Evolutionary conservation across 2,797 vertebrate species (phyloP).

Genomic region (Spinus olivaceus): DNA sequence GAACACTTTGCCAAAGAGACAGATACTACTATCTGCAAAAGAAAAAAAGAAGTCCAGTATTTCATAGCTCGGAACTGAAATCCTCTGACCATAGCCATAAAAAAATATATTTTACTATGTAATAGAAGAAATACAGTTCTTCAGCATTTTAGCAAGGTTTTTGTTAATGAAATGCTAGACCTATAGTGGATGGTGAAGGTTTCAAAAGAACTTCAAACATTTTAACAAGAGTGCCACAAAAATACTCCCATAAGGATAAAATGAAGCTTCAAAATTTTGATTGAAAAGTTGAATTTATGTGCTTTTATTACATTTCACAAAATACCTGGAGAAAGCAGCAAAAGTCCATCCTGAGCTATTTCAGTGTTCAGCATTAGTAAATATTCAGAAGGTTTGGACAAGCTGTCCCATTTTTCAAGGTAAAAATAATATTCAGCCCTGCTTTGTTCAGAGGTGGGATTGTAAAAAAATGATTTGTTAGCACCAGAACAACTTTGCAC

Average conservation of each 20-base stretch:
- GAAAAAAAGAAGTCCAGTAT: background rate
- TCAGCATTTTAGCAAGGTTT: background rate
- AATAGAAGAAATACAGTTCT: background rate
- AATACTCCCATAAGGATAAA: background rate
- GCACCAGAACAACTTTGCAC: background rate
- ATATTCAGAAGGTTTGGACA: background rate
- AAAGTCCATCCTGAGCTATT: background rate
- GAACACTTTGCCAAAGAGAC: background rate
- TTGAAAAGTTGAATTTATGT: background rate
- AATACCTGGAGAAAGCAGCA: background rate
- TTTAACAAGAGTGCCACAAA: background rate
- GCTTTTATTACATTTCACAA: background rate
- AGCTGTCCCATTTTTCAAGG: background rate
- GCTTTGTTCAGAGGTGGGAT: background rate
- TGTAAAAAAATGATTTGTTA: background rate
- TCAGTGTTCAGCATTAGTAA: background rate
- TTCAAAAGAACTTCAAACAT: background rate
- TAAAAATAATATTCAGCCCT: background rate
- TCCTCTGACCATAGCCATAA: background rate
- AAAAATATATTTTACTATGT: background rate
- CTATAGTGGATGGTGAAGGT: background rate
- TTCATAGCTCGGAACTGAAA: background rate
- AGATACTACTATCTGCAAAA: background rate
- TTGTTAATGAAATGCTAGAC: background rate
- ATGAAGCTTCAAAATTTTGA: background rate